Evolutionary conservation across 2,797 vertebrate genomes (phyloP).

Genomic region (Sebastes goodei): DNA sequence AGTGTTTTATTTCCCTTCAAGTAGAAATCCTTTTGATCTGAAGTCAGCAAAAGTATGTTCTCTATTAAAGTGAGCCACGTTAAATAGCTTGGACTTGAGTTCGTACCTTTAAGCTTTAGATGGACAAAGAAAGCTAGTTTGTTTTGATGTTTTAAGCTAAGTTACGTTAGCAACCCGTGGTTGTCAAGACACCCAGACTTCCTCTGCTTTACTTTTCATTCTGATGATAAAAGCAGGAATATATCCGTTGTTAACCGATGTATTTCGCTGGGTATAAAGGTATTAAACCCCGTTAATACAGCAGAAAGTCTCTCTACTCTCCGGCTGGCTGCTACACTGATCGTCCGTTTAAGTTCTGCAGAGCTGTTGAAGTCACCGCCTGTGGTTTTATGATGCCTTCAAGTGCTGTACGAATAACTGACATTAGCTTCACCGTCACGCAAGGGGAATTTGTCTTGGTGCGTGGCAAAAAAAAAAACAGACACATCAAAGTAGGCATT

Average conservation of each 20-base stretch:
- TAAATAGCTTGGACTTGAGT: not conserved
- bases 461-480: not conserved
- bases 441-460: not conserved
- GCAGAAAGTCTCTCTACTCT: not conserved
- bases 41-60: not conserved
- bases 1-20: conserved; percentile 6
- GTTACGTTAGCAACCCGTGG: not conserved
- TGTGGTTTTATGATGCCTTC: conserved; percentile 51
- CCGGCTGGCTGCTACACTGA: not conserved
- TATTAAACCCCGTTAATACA: not conserved
- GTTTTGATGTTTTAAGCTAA: not conserved
- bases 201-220: conserved; percentile 38
- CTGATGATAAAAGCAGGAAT: not conserved
- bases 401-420: not conserved
- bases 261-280: not conserved
- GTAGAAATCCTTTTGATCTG: not conserved
- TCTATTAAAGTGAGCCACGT: not conserved
- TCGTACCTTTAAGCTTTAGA: not conserved
- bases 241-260: not conserved
- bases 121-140: not conserved
- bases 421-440: fast-evolving
- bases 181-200: conserved; percentile 13
- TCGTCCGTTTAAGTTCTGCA: conserved; percentile 1
- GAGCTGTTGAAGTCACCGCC: conserved; percentile 57
- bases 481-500: not conserved